These are phyloP conservation scores for Philopedon plagiatum DNA, from an alignment of 2,888 invertebrate genomes.

Conservation along the genomic window DNA sequence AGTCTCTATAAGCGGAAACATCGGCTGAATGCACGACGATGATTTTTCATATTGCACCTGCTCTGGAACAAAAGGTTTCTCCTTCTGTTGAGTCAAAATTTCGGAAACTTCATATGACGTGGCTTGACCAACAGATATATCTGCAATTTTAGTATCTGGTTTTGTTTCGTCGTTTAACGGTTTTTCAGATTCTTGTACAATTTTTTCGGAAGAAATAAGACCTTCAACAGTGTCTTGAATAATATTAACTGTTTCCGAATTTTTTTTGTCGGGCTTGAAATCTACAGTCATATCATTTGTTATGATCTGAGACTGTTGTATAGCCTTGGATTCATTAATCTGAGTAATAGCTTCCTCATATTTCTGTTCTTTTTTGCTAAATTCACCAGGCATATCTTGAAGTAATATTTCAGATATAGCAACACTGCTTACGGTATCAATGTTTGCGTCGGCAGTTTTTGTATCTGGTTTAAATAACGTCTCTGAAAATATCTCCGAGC, in stretches of 20 bases:
- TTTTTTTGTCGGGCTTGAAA: constrained; percentile 57
- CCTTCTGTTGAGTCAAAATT: constrained; percentile 59
- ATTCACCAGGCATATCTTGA: constrained; percentile 68
- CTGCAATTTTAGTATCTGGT: constrained; percentile 65
- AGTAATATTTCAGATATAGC: constrained; percentile 68
- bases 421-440: constrained; percentile 73
- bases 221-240: constrained; percentile 68
- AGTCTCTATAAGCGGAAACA: constrained; percentile 59
- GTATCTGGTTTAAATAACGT: constrained; percentile 69
- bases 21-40: constrained; percentile 58
- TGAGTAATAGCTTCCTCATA: constrained; percentile 61
- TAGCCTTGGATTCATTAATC: constrained; percentile 64
- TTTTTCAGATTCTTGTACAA: constrained; percentile 69
- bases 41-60: constrained; percentile 50
- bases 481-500: constrained; percentile 59
- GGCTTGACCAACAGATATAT: constrained; percentile 66
- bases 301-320: constrained; percentile 63
- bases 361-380: constrained; percentile 66
- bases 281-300: constrained; percentile 58
- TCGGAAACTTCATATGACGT: constrained; percentile 66
- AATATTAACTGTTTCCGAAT: constrained; percentile 60
- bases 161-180: constrained; percentile 61
- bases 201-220: constrained; percentile 66
- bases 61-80: constrained; percentile 53
- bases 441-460: constrained; percentile 71